Evolutionary conservation across 1,140 invertebrate genomes (phyloP).

Genomic region (Brachionus calyciflorus): DNA sequence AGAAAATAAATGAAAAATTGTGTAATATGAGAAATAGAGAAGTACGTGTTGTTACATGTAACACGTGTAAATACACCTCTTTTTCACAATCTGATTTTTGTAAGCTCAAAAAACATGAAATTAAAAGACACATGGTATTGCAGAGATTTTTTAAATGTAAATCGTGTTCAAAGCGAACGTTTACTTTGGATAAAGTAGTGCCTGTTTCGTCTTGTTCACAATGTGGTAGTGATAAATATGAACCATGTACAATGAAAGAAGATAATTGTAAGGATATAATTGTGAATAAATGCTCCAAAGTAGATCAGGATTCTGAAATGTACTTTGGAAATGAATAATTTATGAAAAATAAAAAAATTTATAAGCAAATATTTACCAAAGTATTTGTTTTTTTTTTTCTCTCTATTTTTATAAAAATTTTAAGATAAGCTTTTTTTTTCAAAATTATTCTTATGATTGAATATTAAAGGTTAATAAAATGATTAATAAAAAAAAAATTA

Average conservation of each 20-base stretch:
- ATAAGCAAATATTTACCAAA: neutral
- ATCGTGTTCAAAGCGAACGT: constrained; percentile 24
- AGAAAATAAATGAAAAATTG: constrained; percentile 36
- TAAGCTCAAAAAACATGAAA: constrained; percentile 33
- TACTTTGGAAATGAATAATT: constrained; percentile 4
- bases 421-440: no score
- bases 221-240: constrained; percentile 34
- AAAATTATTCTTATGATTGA: no score
- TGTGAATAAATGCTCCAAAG: neutral
- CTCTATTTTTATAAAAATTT: no score
- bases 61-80: constrained; percentile 17
- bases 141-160: constrained; percentile 46
- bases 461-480: no score
- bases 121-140: constrained; percentile 15
- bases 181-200: constrained; percentile 31
- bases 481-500: no score
- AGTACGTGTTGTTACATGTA: constrained; percentile 29
- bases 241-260: constrained; percentile 41
- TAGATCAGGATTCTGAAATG: constrained; percentile 37
- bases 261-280: constrained; percentile 15
- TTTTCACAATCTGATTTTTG: constrained; percentile 44
- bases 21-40: constrained; percentile 21
- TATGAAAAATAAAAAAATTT: no score
- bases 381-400: no score
- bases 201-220: constrained; percentile 20